Base-by-base conservation (phyloP, 2,888 invertebrate species). In the Eilema depressum region DNA sequence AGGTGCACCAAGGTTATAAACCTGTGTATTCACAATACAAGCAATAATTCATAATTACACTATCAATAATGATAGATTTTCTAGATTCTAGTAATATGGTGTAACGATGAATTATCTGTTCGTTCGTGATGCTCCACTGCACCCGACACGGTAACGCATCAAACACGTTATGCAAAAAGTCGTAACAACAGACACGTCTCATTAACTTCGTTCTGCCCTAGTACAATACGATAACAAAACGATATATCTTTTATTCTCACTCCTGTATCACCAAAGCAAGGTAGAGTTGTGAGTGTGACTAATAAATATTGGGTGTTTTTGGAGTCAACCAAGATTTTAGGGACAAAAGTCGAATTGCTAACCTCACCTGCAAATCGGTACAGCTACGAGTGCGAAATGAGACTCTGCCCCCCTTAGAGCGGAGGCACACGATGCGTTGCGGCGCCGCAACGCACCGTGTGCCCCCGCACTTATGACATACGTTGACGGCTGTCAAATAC, bases 121-220 rank as follows among this genome's bases (percentile, higher is more conserved):
- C 23, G 23, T 33, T 25, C 41, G 63, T 7, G n/a, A 63, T 63
- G 23, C 63, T 37, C 10, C 23, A 63, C 37, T 63, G 63, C 63
- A 63, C 63, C 4, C 23, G 10, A 37, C 17, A 41, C n/a, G 5
- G 63, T 25, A 63, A 63, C 17, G 63, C 37, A 20, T 63, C 20
- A 37, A 41, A 25, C 3, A 63, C 25, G 23, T 23, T 37, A 11
- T 25, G 25, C 17, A 63, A 37, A 63, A 63, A 63, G 14, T 25
- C 37, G 37, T 63, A 63, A 63, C 63, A 25, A 17, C 37, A 8
- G 3, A 37, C 33, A 25, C 12, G 37, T 25, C 37, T 63, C 37
- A 37, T 63, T 37, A 63, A 63, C 37, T 63, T 25, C 17, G 63
- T 41, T 41, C 63, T 41, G 20, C 23, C 17, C 59, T 59, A 26